These are phyloP conservation scores for Mycteria americana DNA, from an alignment of 2,797 vertebrate species.

Conservation along the genomic window DNA sequence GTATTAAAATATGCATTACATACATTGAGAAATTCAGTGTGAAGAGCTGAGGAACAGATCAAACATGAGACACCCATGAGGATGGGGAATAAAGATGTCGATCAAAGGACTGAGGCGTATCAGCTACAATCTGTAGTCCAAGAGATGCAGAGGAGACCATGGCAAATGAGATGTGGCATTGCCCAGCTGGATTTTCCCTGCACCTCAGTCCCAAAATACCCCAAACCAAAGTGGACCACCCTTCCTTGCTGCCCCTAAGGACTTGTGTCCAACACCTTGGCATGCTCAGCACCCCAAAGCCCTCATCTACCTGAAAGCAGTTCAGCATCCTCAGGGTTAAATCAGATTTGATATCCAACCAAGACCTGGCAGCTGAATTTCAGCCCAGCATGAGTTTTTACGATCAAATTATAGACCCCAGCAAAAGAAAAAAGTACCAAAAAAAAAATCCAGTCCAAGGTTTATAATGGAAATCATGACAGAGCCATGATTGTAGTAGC, in stretches of 20 bases:
- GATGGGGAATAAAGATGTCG: background rate
- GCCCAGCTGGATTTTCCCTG: background rate
- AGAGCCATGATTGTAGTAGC: background rate
- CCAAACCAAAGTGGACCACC: background rate
- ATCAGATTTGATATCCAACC: background rate
- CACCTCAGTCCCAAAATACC: background rate
- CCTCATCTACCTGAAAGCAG: background rate
- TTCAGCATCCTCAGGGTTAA: slow-evolving; percentile 1
- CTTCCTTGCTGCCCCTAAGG: background rate
- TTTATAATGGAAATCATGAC: slow-evolving; percentile 40
- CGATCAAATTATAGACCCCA: background rate
- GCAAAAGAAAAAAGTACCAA: background rate
- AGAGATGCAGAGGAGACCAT: background rate
- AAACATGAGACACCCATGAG: background rate
- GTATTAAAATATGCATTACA: background rate
- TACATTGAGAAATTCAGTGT: background rate
- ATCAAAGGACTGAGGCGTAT: background rate
- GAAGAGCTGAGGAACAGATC: background rate
- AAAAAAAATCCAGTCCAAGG: background rate
- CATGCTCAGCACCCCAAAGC: background rate
- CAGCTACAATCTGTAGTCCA: background rate
- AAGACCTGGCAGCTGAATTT: slow-evolving; percentile 27
- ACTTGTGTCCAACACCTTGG: background rate
- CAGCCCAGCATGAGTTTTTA: slow-evolving; percentile 27
- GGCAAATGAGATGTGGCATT: background rate